These are phyloP conservation scores for Bombus vancouverensis DNA, from an alignment of 1,140 invertebrate species.

Conservation along the genomic window DNA sequence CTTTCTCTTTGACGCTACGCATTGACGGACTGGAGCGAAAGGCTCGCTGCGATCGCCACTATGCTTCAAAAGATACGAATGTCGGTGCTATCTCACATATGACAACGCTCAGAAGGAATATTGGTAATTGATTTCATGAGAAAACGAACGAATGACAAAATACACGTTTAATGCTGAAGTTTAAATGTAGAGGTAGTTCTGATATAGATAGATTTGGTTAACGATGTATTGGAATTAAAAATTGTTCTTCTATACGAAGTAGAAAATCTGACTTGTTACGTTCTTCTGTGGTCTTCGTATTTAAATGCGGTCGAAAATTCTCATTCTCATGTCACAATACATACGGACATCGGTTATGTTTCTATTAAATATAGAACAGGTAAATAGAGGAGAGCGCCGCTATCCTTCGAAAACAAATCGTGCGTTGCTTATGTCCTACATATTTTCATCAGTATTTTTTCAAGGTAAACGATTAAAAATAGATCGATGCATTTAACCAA, in stretches of 20 bases:
- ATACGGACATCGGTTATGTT: neutral
- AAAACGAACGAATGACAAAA: no score
- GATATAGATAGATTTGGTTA: neutral
- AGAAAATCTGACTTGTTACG: neutral
- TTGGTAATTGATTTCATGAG: neutral
- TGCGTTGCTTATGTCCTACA: constrained; percentile 5
- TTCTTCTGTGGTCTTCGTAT: neutral
- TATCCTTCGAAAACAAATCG: constrained; percentile 12
- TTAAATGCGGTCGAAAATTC: neutral
- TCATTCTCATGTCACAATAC: no score
- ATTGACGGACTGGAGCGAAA: constrained; percentile 40
- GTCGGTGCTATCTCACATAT: neutral
- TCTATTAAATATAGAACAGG: constrained; percentile 39
- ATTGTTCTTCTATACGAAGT: neutral
- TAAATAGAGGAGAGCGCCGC: neutral
- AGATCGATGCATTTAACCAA: neutral
- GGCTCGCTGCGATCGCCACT: constrained; percentile 59
- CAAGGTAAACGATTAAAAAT: constrained; percentile 25
- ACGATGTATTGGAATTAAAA: no score
- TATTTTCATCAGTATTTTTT: neutral
- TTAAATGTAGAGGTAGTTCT: neutral
- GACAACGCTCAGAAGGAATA: neutral
- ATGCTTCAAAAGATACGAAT: constrained; percentile 48
- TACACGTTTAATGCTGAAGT: no score
- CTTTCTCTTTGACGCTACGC: constrained; percentile 17